These are phyloP conservation scores for Noctua janthina DNA, from an alignment of 2,888 invertebrate genomes.

Conservation along the genomic window DNA sequence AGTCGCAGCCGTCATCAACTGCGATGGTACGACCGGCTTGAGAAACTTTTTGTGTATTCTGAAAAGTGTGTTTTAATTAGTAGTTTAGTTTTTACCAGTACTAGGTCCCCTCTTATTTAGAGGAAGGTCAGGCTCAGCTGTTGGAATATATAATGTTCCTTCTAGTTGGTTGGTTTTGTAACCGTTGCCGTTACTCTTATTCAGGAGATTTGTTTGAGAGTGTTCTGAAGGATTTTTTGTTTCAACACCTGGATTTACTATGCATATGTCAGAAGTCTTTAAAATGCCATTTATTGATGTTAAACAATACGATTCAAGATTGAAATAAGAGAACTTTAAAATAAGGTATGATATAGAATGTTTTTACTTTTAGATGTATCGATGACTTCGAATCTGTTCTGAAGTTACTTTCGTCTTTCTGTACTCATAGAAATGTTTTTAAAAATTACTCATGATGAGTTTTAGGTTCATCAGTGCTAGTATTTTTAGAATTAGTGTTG, in stretches of 20 bases:
- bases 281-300: constrained; percentile 40
- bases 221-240: constrained; percentile 24
- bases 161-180: constrained; percentile 1
- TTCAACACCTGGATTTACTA: constrained; percentile 22
- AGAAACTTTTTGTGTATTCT: constrained; percentile 85
- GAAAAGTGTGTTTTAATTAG: constrained; percentile 78
- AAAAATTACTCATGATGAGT: neutral
- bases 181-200: constrained; percentile 21
- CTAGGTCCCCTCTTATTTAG: neutral
- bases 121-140: neutral
- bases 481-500: constrained; percentile 37
- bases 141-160: no score
- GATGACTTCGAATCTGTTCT: neutral
- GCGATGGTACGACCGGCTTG: constrained; percentile 78
- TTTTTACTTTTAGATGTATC: neutral
- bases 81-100: constrained; percentile 18
- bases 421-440: neutral
- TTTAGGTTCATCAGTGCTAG: neutral
- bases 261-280: constrained; percentile 14
- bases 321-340: constrained; percentile 2
- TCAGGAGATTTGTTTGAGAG: constrained; percentile 15
- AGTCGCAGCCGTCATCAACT: constrained; percentile 74
- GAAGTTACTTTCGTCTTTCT: neutral
- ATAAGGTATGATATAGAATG: constrained; percentile 7
- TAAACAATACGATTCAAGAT: constrained; percentile 4